Conservation (phyloP, 2,113 vertebrate species). For the Marcusenius ussheri region DNA sequence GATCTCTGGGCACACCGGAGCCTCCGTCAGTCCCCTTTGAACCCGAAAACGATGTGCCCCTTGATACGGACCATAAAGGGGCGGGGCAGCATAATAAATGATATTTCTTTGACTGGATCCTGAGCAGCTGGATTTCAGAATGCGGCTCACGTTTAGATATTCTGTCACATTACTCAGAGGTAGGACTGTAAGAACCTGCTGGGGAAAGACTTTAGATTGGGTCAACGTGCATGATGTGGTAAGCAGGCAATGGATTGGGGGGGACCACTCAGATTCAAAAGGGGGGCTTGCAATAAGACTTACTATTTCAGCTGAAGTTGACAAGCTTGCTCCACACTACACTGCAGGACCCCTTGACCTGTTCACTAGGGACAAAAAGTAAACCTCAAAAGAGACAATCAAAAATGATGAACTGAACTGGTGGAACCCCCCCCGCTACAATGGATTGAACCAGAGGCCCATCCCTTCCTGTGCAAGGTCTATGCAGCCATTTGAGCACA, state of each 20-base stretch:
- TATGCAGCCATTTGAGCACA: not conserved
- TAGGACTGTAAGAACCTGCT: not conserved
- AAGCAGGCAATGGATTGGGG: not conserved
- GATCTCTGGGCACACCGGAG: not conserved
- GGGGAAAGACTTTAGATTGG: not conserved
- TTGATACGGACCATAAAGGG: not conserved
- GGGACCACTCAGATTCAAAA: not conserved
- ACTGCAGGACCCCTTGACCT: not conserved
- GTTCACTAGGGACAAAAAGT: not conserved
- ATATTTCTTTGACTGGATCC: not conserved
- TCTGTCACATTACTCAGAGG: not conserved
- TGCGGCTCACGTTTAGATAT: not conserved
- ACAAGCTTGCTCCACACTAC: not conserved
- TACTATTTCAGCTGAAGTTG: not conserved
- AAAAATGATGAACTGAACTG: not conserved
- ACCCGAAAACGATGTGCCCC: not conserved
- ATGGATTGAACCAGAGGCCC: not conserved
- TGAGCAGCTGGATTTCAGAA: not conserved
- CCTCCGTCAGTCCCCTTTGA: not conserved
- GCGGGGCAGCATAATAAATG: not conserved
- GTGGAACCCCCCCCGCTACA: not conserved
- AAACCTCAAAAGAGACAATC: not conserved
- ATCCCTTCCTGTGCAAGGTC: not conserved
- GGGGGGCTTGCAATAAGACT: not conserved
- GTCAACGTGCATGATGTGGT: not conserved